Conservation (phyloP, 2,888 invertebrate genomes). For the Leptarthrus brevirostris region DNA sequence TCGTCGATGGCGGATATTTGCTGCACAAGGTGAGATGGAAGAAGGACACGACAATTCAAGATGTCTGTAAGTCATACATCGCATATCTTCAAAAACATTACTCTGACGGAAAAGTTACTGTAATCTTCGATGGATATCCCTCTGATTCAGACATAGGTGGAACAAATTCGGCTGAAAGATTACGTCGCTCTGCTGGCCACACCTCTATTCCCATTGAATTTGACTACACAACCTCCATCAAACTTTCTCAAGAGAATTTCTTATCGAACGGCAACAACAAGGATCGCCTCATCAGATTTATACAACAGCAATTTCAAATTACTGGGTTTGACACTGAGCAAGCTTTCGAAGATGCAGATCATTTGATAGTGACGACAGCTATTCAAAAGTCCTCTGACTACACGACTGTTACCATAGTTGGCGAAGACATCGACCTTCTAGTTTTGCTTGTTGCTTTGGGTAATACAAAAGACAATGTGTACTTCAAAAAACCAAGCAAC, state of each 20-base stretch:
- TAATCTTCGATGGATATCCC: no score
- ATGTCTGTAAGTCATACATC: no score
- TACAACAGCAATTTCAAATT: not conserved
- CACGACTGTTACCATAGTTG: not conserved
- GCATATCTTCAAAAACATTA: no score
- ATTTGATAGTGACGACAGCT: constrained; percentile 37
- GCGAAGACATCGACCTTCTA: constrained; percentile 46
- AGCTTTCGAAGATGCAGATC: constrained; percentile 40
- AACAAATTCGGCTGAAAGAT: no score
- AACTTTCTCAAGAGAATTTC: constrained; percentile 11
- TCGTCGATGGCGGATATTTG: no score
- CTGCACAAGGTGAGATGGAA: no score
- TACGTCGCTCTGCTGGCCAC: no score
- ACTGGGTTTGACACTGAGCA: constrained; percentile 26
- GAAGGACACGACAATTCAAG: no score
- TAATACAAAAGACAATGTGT: constrained; percentile 7
- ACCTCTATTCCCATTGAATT: constrained; percentile 22
- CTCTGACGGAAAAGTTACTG: no score
- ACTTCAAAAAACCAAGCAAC: constrained; percentile 23
- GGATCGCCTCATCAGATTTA: constrained; percentile 6
- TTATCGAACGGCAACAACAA: no score
- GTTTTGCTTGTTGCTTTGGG: constrained; percentile 38
- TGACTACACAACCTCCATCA: constrained; percentile 16
- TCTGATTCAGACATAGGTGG: no score
- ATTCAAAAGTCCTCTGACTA: not conserved